These are phyloP conservation scores for Xiphophorus maculatus DNA, from an alignment of 2,113 vertebrate genomes.

Conservation along the genomic window DNA sequence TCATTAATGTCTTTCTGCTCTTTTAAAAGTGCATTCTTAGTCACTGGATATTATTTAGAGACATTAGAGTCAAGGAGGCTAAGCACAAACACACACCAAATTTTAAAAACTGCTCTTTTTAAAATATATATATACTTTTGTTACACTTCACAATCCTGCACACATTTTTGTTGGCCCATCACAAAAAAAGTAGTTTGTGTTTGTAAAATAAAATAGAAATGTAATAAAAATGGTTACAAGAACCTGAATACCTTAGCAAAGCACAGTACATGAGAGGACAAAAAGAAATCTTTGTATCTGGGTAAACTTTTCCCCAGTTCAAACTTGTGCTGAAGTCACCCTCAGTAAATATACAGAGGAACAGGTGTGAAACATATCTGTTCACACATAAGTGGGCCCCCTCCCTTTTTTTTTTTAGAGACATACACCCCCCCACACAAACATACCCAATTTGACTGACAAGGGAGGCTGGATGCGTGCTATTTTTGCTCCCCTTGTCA, in stretches of 20 bases:
- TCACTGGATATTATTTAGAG: background rate
- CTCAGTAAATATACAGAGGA: slow-evolving; percentile 61
- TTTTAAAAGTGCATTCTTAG: background rate
- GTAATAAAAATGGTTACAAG: background rate
- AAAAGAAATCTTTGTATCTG: slow-evolving; percentile 49
- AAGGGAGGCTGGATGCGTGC: slow-evolving; percentile 86
- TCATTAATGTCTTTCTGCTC: background rate
- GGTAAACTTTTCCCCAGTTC: slow-evolving; percentile 48
- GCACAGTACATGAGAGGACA: slow-evolving; percentile 7
- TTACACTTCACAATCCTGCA: background rate
- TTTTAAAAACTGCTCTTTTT: background rate
- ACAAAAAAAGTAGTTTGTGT: background rate
- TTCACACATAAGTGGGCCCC: slow-evolving; percentile 44
- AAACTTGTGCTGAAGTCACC: slow-evolving; percentile 46
- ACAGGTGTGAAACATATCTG: slow-evolving; percentile 76
- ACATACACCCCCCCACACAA: slow-evolving; percentile 53
- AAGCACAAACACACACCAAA: background rate
- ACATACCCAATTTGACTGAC: slow-evolving; percentile 85
- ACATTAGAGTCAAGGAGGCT: background rate
- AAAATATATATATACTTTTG: background rate
- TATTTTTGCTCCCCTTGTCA: slow-evolving; percentile 94
- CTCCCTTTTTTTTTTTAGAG: slow-evolving; percentile 19
- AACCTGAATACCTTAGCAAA: background rate
- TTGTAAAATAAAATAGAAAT: background rate
- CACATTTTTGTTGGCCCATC: background rate